A percentile compares a stretch with the other conserved stretches of the same genome.
phyloP scores from a whole-genome alignment of 1,140 invertebrate genomes.

The Limonius californicus region DNA sequence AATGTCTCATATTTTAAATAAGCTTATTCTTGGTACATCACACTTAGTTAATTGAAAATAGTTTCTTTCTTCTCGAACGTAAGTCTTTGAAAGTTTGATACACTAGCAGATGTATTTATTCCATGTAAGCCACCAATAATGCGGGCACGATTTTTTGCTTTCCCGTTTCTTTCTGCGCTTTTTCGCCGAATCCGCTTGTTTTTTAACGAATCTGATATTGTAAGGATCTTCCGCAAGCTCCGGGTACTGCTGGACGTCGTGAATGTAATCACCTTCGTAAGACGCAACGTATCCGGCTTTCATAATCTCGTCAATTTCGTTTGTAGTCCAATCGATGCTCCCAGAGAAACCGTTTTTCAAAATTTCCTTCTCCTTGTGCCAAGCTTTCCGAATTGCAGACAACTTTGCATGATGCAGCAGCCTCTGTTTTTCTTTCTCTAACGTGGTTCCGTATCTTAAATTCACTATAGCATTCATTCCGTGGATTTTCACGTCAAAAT shows the following conservation, averaged over 20 bases:
- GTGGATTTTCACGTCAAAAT: slow-evolving; percentile 83
- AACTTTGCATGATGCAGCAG: slow-evolving; percentile 84
- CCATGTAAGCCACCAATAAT: slow-evolving; percentile 51
- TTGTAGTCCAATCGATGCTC: slow-evolving; percentile 67
- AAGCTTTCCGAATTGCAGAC: slow-evolving; percentile 82
- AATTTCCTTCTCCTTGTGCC: slow-evolving; percentile 84
- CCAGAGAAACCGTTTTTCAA: slow-evolving; percentile 72
- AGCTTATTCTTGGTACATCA: slow-evolving; percentile 45
- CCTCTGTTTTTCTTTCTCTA: slow-evolving; percentile 82
- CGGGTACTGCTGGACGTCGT: slow-evolving; percentile 83
- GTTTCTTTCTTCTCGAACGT: slow-evolving; percentile 36
- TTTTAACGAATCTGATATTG: slow-evolving; percentile 86
- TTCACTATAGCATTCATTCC: slow-evolving; percentile 78
- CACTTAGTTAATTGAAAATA: slow-evolving; percentile 46
- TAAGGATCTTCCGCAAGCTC: slow-evolving; percentile 93
- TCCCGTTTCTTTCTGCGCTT: slow-evolving; percentile 60
- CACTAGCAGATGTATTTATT: slow-evolving; percentile 52
- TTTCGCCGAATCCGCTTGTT: slow-evolving; percentile 60
- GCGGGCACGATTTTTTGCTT: slow-evolving; percentile 46
- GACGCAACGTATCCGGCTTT: slow-evolving; percentile 76
- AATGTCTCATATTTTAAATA: slow-evolving; percentile 43
- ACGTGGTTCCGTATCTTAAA: slow-evolving; percentile 82
- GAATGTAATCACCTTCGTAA: slow-evolving; percentile 88
- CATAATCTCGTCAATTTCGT: slow-evolving; percentile 77
- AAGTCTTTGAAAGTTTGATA: slow-evolving; percentile 29